Conservation (phyloP, 2,113 vertebrate genomes). For the Istiophorus platypterus region DNA sequence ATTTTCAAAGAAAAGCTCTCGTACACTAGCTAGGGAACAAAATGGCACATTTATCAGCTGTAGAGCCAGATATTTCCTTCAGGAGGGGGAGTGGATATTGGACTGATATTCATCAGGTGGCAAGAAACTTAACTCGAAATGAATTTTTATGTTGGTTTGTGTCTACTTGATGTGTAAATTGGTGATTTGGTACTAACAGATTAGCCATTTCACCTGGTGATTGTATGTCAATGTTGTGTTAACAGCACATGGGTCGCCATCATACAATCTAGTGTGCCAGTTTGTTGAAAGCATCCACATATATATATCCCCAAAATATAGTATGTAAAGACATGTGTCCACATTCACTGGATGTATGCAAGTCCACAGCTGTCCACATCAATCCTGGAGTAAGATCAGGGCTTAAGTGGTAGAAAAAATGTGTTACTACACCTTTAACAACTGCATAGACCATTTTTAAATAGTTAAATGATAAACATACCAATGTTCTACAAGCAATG, state of each 20-base stretch:
- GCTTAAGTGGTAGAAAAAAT: background rate
- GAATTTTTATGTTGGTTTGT: background rate
- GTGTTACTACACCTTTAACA: background rate
- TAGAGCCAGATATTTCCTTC: background rate
- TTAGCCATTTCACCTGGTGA: background rate
- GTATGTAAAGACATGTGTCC: background rate
- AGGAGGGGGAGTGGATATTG: background rate
- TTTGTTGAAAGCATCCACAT: background rate
- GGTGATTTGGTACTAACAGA: background rate
- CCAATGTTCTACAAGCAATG: background rate
- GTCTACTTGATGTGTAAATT: background rate
- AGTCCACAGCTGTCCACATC: background rate
- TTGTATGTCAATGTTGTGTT: background rate
- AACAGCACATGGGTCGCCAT: background rate
- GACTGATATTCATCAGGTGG: background rate
- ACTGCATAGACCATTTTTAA: background rate
- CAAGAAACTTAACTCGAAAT: background rate
- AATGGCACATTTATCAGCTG: background rate
- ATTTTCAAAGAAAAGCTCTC: background rate
- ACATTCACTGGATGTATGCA: background rate
- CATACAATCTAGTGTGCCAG: too few species aligned
- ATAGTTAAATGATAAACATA: background rate
- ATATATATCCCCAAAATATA: background rate
- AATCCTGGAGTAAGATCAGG: background rate
- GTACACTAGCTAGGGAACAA: background rate